Evolutionary conservation across 2,888 invertebrate species (phyloP).

Genomic region (Conistra vaccinii): DNA sequence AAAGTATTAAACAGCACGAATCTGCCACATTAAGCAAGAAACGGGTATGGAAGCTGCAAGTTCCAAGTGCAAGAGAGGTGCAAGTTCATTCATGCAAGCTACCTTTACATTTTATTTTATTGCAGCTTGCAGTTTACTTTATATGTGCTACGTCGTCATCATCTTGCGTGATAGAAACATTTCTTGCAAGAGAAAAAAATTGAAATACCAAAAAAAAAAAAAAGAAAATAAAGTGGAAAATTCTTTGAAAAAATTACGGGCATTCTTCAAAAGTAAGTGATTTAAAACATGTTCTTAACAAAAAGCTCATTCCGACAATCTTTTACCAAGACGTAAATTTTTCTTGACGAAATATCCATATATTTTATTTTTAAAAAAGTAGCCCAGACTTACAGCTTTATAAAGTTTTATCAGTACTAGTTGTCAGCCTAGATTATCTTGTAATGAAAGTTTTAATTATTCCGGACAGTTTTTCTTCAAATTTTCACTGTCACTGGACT

Average conservation of each 20-base stretch:
- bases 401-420: conserved; percentile 14
- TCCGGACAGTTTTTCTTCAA: not conserved
- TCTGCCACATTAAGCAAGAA: not conserved
- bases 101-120: not conserved
- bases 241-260: not conserved
- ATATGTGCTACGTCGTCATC: not conserved
- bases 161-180: not conserved
- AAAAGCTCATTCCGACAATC: conserved; percentile 1
- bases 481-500: not conserved
- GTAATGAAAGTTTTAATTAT: conserved; percentile 18
- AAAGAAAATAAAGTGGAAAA: not conserved
- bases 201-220: not conserved
- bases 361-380: not conserved
- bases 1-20: not conserved
- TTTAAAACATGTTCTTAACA: not conserved
- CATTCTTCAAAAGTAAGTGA: not conserved
- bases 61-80: no score
- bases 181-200: not conserved
- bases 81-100: not conserved
- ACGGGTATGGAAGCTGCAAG: not conserved
- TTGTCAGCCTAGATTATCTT: conserved; percentile 21
- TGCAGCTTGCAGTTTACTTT: not conserved
- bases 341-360: not conserved
- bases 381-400: conserved; percentile 12
- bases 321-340: not conserved